Base-by-base conservation (phyloP, 2,888 invertebrate species). In the Parasteatoda lunata region DNA sequence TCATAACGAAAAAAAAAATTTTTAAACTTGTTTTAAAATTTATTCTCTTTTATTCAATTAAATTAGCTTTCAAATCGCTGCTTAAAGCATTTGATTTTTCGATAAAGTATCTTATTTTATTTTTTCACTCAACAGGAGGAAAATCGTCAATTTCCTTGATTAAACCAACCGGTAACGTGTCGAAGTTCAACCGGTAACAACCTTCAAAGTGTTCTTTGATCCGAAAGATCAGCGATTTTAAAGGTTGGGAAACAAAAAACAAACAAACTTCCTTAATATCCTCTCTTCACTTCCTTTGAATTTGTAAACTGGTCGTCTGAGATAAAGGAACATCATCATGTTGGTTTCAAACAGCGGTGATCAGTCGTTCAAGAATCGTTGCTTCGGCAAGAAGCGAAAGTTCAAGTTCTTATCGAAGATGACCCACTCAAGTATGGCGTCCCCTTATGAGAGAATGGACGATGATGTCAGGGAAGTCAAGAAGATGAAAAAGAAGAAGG, bases 361-460 rank as follows among this genome's bases (percentile, higher is more conserved):
- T 6, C 65, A 83, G 7, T 48, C 69, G 70, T 52, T 54, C 51
- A 76, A 65, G 70, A 72, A 66, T 64, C 15, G 79, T 5, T 45
- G 79, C 47, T 59, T 59, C 59, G 69, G 73, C 7, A 66, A 59
- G 51, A 71, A 70, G 45, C 59, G 48, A 47, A 85, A 54, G 79
- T 76, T 85, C 65, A 59, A 64, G 75, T 73, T 80, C 52, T 77
- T 54, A 6, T 52, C 79, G 59, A 85, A 66, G 76, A 85, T 85
- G 85, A 85, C 85, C 48, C 45, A 71, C 30, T 30, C 78, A 6
- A 45, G 15, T 11, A 8, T 71, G 15, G 66, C 68, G 3, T 77
- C 83, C 13, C 51, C 84, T 4, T 85, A 85, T 54, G 65, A 70
- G 76, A 75, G 85, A 66, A 85, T 85, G 85, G 85, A 76, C 15